Percentiles rank a stretch among this genome's conserved stretches.
Evolutionary conservation across 2,888 invertebrate species (phyloP).

Genomic region (Scelioninae gen. 1): DNA sequence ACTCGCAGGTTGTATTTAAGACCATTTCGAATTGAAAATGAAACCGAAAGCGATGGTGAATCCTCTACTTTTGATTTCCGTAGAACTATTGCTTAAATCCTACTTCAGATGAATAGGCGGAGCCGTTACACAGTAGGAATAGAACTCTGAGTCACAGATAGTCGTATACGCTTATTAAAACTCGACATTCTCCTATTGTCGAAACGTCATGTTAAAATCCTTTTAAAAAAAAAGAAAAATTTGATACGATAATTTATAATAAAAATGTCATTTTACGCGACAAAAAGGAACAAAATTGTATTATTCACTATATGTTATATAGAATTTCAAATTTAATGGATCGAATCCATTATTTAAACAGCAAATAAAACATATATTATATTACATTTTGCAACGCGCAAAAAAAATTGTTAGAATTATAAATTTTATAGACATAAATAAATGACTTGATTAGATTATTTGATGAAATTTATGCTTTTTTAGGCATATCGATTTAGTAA

Average conservation of each 20-base stretch:
- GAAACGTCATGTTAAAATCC: constrained; percentile 11
- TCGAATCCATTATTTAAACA: neutral
- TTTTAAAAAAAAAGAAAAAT: constrained; percentile 13
- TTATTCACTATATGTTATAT: neutral
- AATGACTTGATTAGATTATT: no score
- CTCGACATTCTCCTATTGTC: constrained; percentile 41
- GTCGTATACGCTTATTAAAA: constrained; percentile 32
- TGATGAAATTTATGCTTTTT: no score
- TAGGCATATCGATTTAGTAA: constrained; percentile 29
- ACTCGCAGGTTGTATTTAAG: constrained; percentile 23
- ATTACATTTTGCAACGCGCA: neutral
- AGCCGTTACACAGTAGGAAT: constrained; percentile 29
- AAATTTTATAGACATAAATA: neutral
- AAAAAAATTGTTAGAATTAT: no score
- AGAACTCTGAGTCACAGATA: constrained; percentile 37
- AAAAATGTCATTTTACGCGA: constrained; percentile 6
- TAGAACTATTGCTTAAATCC: constrained; percentile 54
- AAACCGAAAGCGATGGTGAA: constrained; percentile 32
- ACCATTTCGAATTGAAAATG: constrained; percentile 41
- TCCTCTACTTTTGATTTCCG: constrained; percentile 54
- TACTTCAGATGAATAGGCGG: constrained; percentile 51
- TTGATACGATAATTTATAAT: constrained; percentile 19
- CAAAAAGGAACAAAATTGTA: neutral
- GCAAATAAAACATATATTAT: neutral
- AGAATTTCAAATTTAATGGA: neutral